Evolutionary conservation across 1,140 invertebrate genomes (phyloP), one percentile per base, ranked within the genome.

Genomic region (Pseudobourletiella spinata): DNA sequence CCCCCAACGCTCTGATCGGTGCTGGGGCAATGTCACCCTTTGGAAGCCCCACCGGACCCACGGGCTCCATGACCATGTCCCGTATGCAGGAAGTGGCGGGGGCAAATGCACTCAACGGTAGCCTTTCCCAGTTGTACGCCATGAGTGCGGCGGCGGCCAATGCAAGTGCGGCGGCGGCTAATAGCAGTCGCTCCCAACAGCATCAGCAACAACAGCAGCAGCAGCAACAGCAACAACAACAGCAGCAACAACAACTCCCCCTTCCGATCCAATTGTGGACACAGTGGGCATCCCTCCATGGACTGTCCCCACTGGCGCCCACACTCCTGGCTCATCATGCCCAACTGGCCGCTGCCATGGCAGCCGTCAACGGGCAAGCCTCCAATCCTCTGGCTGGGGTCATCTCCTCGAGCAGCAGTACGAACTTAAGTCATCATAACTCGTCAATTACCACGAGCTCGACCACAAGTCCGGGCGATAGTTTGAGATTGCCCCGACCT

Each of bases 401-500:
- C n/a, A 39, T 39, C 32, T 39, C 32, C 32, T 39, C 32, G 4
- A 52, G 50, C 29, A 15, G 6, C n/a, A 55, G 52, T 55, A 52
- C 75, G 77, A 30, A 74, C 84, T 2, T 84, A 84, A 0, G 83
- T 83, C 1, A 84, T 84, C 28, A 55, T 35, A 35, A 32, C 6
- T 32, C 52, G 4, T 32, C 52, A 4, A 22, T 79, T 80, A 67
- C 80, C 76, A 16, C 76, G 79, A 15, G 68, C 82, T 35, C 77
- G 77, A 1, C 77, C 73, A 15, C 77, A 76, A 2, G 74, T 75
- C 3, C 59, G 8, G 39, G 28, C 72, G 51, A 62, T 66, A 73
- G 73, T 0, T 76, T 77, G 4, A 76, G 78, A 0, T 75, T 78
- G 0, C 77, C 77, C 0, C 66, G 79, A 29, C 76, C 79, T 0